Percentiles rank a stretch among this genome's conserved stretches.
These are phyloP conservation scores for Trinorchestia longiramus DNA, from an alignment of 1,140 invertebrate species.

Conservation along the genomic window DNA sequence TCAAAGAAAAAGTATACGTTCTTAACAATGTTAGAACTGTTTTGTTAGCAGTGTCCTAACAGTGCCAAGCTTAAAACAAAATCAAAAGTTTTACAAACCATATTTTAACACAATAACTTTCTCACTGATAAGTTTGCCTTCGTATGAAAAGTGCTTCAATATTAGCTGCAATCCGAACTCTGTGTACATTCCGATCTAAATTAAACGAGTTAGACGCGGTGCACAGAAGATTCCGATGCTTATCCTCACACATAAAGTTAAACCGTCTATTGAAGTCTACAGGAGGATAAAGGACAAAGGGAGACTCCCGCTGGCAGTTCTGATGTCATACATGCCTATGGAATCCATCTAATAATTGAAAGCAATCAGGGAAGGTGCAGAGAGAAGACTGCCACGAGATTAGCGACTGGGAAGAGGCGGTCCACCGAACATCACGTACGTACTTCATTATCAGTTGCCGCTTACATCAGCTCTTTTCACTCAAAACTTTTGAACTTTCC, in stretches of 20 bases:
- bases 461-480: background rate
- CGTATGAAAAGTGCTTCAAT: background rate
- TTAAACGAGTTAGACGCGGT: background rate
- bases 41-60: background rate
- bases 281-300: constrained; percentile 9
- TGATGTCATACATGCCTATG: constrained; percentile 31
- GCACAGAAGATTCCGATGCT: background rate
- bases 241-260: constrained; percentile 10
- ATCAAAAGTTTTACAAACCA: too few relatives aligned
- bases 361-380: background rate
- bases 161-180: background rate
- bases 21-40: background rate
- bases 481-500: background rate
- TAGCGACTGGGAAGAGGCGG: background rate
- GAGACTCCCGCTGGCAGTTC: background rate
- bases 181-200: background rate
- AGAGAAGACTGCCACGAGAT: background rate
- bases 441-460: background rate
- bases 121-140: background rate
- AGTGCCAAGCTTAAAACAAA: too few relatives aligned
- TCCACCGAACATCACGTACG: background rate
- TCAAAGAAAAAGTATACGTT: background rate
- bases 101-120: too few relatives aligned
- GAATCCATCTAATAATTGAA: constrained; percentile 47
- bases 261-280: constrained; percentile 6